A percentile compares a stretch with the other conserved stretches of the same genome.
These are phyloP conservation scores for Thermophis baileyi DNA, from an alignment of 2,113 vertebrate species.

Conservation along the genomic window DNA sequence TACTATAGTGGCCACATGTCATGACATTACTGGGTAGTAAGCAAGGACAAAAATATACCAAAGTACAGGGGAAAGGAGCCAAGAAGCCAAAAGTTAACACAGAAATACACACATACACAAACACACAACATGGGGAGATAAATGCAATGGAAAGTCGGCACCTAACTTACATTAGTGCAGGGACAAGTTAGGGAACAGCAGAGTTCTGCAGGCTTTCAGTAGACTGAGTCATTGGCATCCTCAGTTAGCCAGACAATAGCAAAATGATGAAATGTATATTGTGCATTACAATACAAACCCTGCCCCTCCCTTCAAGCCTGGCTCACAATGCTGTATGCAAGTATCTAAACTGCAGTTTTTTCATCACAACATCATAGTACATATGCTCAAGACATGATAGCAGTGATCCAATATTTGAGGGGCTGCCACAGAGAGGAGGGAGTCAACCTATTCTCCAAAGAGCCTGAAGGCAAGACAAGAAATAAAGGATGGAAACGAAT, in stretches of 20 bases:
- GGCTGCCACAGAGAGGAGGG: no score
- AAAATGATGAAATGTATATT: background rate
- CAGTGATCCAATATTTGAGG: no score
- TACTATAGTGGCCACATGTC: background rate
- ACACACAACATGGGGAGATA: background rate
- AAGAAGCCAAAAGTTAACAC: background rate
- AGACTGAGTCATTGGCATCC: background rate
- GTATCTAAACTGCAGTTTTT: background rate
- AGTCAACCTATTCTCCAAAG: no score
- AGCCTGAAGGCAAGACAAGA: no score
- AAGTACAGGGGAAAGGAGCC: background rate
- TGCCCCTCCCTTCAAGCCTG: background rate
- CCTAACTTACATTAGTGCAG: background rate
- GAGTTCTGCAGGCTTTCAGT: background rate
- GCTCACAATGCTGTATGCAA: background rate
- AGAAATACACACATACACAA: background rate
- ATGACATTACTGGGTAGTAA: background rate
- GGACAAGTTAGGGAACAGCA: background rate
- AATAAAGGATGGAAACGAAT: no score
- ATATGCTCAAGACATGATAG: no score
- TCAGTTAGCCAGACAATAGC: background rate
- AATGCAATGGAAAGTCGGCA: no score
- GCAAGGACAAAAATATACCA: background rate
- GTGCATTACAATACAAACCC: background rate
- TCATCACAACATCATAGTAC: background rate